A percentile compares a stretch with the other conserved stretches of the same genome.
Evolutionary conservation across 2,113 vertebrate genomes (phyloP).

Genomic region (Hemicordylus capensis): DNA sequence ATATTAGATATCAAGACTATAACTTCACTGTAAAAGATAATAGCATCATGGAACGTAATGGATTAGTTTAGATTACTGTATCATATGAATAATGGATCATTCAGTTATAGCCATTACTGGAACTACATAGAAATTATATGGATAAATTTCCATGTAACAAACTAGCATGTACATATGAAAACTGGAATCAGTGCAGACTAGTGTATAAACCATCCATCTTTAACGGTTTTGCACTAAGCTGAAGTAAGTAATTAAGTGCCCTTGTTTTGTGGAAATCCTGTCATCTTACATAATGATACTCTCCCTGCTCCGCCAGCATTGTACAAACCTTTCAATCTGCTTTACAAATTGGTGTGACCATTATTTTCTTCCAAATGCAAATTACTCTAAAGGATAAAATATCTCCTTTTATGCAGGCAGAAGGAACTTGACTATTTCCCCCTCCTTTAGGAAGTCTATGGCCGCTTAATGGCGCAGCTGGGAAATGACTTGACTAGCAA

Average conservation of each 20-base stretch:
- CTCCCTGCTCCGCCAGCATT: too few species aligned
- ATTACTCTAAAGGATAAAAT: neutral
- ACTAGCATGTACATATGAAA: neutral
- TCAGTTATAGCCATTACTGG: neutral
- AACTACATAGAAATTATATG: neutral
- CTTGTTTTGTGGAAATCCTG: neutral
- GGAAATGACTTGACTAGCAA: too few species aligned
- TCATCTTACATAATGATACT: neutral
- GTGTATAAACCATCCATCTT: neutral
- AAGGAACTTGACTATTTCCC: neutral
- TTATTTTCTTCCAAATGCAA: neutral
- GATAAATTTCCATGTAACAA: neutral
- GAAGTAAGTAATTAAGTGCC: too few species aligned
- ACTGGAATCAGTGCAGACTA: neutral
- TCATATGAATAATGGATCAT: neutral
- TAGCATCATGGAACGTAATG: neutral
- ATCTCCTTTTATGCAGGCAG: neutral
- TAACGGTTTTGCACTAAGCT: neutral
- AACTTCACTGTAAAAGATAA: neutral
- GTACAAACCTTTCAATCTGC: neutral
- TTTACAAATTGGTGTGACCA: neutral
- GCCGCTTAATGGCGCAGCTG: too few species aligned
- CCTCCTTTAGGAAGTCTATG: too few species aligned
- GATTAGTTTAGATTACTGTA: neutral
- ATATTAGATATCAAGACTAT: neutral